phyloP scores from a whole-genome alignment of 2,797 vertebrate species.

The Rhynchonycteris naso region DNA sequence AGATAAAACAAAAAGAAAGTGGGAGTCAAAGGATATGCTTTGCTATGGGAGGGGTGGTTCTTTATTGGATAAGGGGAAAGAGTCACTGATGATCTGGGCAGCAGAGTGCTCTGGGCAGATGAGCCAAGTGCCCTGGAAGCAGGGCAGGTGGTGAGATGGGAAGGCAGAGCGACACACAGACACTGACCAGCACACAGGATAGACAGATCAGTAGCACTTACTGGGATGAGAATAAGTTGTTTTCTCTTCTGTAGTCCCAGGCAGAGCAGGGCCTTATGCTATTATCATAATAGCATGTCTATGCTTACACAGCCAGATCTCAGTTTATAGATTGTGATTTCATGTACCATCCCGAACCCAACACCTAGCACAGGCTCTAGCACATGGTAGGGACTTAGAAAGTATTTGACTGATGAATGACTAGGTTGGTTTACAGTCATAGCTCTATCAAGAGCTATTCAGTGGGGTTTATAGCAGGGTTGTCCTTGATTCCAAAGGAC shows the following conservation, averaged over 20 bases:
- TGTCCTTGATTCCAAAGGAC: neutral
- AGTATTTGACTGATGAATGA: neutral
- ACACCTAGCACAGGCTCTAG: neutral
- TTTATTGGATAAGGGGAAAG: neutral
- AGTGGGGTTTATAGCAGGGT: neutral
- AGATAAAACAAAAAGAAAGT: neutral
- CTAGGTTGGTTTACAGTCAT: neutral
- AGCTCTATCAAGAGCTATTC: neutral
- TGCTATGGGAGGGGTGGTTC: neutral
- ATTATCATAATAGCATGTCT: neutral
- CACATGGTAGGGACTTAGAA: neutral
- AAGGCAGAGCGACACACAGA: neutral
- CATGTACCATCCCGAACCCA: neutral
- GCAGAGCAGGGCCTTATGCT: neutral
- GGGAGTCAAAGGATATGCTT: neutral
- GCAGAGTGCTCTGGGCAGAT: neutral
- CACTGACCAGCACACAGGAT: fast-evolving
- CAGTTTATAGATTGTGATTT: neutral
- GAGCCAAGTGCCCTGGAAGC: neutral
- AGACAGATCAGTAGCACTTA: neutral
- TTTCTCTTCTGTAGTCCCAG: neutral
- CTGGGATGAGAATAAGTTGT: neutral
- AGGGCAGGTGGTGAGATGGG: neutral
- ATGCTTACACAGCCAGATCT: neutral
- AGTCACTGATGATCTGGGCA: neutral